These are phyloP conservation scores for Griposia aprilina DNA, from an alignment of 2,888 invertebrate species.

Conservation along the genomic window DNA sequence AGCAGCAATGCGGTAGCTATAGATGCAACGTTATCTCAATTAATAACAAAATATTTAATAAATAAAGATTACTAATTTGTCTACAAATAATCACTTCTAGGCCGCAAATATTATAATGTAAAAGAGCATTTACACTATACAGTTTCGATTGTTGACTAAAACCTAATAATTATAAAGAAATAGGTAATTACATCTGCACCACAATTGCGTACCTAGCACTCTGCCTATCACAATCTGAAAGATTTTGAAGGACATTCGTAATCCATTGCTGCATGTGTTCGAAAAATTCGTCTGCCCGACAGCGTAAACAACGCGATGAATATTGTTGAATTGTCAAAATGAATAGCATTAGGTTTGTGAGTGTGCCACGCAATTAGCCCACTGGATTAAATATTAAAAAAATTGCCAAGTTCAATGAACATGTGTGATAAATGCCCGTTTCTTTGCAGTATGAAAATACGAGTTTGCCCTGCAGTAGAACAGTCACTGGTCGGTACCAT, in stretches of 20 bases:
- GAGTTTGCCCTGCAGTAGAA: background rate
- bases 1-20: too few relatives aligned
- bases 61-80: too few relatives aligned
- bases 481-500: background rate
- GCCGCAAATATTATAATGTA: constrained; percentile 13
- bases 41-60: too few relatives aligned
- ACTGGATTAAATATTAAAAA: background rate
- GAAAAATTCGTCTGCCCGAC: background rate
- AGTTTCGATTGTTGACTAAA: background rate
- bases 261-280: background rate
- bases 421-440: background rate
- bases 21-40: too few relatives aligned
- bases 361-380: too few relatives aligned
- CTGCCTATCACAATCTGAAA: background rate
- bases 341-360: too few relatives aligned
- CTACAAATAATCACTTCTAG: too few relatives aligned
- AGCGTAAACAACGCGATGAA: background rate
- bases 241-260: background rate
- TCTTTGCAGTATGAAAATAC: background rate
- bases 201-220: too few relatives aligned
- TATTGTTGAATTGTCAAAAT: background rate
- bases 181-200: background rate
- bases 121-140: constrained; percentile 20
- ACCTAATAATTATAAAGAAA: background rate
- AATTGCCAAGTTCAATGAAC: background rate